Base-by-base conservation (phyloP, 2,888 invertebrate species). In the Micoletzkya japonica region DNA sequence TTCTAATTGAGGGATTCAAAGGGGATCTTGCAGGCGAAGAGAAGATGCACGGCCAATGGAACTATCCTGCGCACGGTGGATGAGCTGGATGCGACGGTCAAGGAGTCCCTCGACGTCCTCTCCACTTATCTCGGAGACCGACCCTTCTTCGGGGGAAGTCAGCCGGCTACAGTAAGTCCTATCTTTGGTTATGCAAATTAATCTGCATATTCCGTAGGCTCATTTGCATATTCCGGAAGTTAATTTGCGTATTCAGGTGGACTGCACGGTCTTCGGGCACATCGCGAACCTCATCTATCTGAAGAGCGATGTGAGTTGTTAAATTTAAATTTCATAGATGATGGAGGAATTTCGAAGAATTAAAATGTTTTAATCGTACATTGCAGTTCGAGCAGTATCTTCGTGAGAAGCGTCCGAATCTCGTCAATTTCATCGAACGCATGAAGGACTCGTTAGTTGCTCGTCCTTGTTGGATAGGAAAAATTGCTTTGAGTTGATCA, bases 241-340 rank as follows among this genome's bases (percentile, higher is more conserved):
- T 44, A 20, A 44, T 14, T 44, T 44, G 20, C 14, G 7, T 26
- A 52, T 64, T 2, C 64, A 66, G 64, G 26, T 66, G 1, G 64
- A 66, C 20, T 34, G 36, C n/a, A 28, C 64, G 10, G 39, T 66
- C 28, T 66, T 66, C 64, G 64, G 64, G 0, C 54, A 54, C 30
- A n/a, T 66, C 20, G 52, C 54, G 4, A 17, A 17, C 1, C 24
- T 66, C 34, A 20, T 54, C 28, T 66, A 66, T 54, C 36, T 20
- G 14, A n/a, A n/a, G n/a, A n/a, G n/a, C n/a, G n/a, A 39, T 39
- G 7, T 10, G 10, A 17, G 39, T 39, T 39, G 39, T 39, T 39
- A 17, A 39, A 39, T 39, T 17, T 7, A 39, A 10, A 39, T 10
- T 39, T 39, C 39, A 39, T 7, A 39, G 39, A 7, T 7, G 39